Evolutionary conservation across 2,113 vertebrate species (phyloP), one percentile per base, ranked within the genome.

Genomic region (Gila orcuttii): DNA sequence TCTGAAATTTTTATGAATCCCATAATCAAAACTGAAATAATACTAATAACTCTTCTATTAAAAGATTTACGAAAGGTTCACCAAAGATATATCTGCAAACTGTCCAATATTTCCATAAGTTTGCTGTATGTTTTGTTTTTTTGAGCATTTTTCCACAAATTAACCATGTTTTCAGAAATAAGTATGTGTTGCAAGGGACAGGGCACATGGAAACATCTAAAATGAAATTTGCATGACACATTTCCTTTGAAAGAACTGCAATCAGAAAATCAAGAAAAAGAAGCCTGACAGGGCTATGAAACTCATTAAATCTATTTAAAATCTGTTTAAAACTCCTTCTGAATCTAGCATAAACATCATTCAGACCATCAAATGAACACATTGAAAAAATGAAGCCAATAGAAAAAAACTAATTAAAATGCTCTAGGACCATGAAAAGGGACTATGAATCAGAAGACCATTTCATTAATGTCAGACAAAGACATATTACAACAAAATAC

Each of bases 361-460:
- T 74, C 23, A 47, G 39, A 74, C 42, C 39, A 74, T 45, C 42
- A 45, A 47, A 25, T 74, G 39, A 74, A 74, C 39, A 47, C 23
- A 47, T 47, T 74, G 71, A 23, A 74, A 47, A 74, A 74, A 74
- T 47, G 42, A 74, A 74, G 42, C 39, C 71, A 13, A 74, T 45
- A 47, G 23, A 74, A 47, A 74, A 47, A 74, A 47, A 6, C 23
- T 74, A 74, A 74, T 74, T 74, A 25, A 47, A 74, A 42, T 74
- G 23, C 71, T 74, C 42, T n/a, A 74, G 42, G 23, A 47, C 39
- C 71, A 74, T 74, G 23, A 74, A 47, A 74, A 47, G 6, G 42
- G 71, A 74, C 47, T 47, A 74, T 74, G 23, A 74, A 74, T 74
- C 71, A 74, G 71, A 23, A 74, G 71, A 74, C 23, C 71, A 15